Evolutionary conservation across 2,888 invertebrate genomes (phyloP).

Genomic region (Lumbricus terrestris): DNA sequence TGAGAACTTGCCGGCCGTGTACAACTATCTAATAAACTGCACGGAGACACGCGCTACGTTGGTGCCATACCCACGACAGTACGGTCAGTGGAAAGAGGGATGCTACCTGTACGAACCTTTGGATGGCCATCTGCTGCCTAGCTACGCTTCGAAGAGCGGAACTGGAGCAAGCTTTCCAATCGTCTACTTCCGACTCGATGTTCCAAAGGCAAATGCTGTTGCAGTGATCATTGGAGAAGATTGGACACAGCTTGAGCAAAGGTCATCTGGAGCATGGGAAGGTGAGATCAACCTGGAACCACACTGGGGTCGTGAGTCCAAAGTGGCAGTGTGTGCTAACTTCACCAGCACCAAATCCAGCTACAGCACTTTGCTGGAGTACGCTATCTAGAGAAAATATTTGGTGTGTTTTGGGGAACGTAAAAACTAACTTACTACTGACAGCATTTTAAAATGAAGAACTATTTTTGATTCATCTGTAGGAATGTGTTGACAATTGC

Average conservation of each 20-base stretch:
- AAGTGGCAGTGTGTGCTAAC: conserved; percentile 57
- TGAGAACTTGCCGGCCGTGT: conserved; percentile 58
- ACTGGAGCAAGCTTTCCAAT: neutral
- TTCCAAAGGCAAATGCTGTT: conserved; percentile 56
- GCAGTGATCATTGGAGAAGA: conserved; percentile 56
- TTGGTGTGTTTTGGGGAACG: no score
- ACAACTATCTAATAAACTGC: conserved; percentile 58
- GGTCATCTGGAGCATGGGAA: conserved; percentile 49
- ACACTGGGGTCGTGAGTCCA: conserved; percentile 47
- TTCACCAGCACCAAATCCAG: conserved; percentile 53
- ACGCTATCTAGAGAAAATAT: conserved; percentile 39
- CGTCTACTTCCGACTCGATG: conserved; percentile 42
- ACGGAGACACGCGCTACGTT: conserved; percentile 38
- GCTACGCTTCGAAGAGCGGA: conserved; percentile 14
- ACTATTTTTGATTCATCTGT: neutral
- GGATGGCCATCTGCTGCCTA: conserved; percentile 30
- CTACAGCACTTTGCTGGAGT: conserved; percentile 58
- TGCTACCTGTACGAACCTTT: conserved; percentile 56
- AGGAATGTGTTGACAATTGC: neutral
- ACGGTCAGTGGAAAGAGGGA: conserved; percentile 60
- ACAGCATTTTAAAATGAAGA: neutral
- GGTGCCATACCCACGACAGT: conserved; percentile 58
- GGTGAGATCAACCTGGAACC: conserved; percentile 48
- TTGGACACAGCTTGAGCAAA: conserved; percentile 55
- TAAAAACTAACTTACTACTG: neutral